phyloP scores from a whole-genome alignment of 1,140 invertebrate genomes.

The Brachionus sp. region DNA sequence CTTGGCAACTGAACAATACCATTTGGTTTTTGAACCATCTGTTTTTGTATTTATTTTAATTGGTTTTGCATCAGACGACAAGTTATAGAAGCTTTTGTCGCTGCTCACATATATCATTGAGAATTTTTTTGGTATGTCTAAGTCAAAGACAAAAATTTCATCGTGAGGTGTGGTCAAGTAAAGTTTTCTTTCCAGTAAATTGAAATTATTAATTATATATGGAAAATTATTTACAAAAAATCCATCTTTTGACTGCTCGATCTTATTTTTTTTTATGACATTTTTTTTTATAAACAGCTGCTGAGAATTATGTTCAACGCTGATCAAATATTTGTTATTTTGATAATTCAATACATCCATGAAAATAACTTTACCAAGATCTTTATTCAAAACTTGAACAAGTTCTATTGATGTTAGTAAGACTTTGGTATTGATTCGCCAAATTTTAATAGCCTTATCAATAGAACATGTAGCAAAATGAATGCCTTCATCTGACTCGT shows the following conservation, averaged over 20 bases:
- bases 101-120: neutral
- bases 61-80: neutral
- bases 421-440: neutral
- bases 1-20: neutral
- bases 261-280: neutral
- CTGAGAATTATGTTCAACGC: neutral
- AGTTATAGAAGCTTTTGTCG: neutral
- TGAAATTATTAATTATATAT: neutral
- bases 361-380: neutral
- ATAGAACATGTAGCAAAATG: neutral
- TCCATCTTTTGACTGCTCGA: neutral
- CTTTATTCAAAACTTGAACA: neutral
- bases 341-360: neutral
- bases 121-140: neutral
- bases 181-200: neutral
- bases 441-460: neutral
- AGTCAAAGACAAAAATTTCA: constrained; percentile 22
- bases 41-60: neutral
- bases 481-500: neutral
- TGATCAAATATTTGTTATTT: neutral
- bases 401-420: neutral
- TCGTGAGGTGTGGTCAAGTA: neutral
- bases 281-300: neutral
- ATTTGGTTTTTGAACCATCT: neutral
- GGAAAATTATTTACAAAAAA: neutral